A percentile compares a stretch with the other conserved stretches of the same genome.
Conservation (phyloP, 2,888 invertebrate genomes). For the Cephonodes hylas region DNA sequence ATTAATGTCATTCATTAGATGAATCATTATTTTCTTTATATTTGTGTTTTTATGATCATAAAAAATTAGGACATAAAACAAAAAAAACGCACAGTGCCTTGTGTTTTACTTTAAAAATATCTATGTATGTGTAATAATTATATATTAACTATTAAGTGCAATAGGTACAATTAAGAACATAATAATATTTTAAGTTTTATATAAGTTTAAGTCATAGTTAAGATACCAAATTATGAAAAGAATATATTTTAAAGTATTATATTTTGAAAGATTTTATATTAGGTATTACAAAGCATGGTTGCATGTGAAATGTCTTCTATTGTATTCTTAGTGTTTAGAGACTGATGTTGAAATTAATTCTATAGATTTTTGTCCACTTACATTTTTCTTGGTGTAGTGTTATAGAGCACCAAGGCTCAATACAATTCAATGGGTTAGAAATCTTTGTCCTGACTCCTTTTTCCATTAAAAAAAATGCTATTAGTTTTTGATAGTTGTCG, state of each 20-base stretch:
- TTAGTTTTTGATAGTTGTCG: too few species aligned
- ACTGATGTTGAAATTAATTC: slow-evolving; percentile 3
- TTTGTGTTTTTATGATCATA: not conserved
- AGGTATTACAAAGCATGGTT: slow-evolving; percentile 11
- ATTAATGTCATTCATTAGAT: too few species aligned
- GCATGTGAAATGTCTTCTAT: slow-evolving; percentile 9
- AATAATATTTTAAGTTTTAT: slow-evolving; percentile 36
- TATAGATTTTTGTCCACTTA: not conserved
- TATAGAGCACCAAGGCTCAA: not conserved
- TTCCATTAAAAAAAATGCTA: not conserved
- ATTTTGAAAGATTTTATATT: slow-evolving; percentile 6
- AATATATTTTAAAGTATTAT: slow-evolving; percentile 13
- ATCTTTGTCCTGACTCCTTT: not conserved
- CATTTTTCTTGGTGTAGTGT: not conserved
- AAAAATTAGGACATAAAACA: not conserved
- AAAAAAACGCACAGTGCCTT: slow-evolving; percentile 21
- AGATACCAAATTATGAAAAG: slow-evolving; percentile 15
- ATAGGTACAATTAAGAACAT: slow-evolving; percentile 69
- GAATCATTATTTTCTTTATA: not conserved
- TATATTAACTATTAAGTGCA: slow-evolving; percentile 43
- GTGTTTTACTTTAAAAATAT: not conserved
- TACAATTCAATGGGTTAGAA: not conserved
- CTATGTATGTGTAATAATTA: slow-evolving; percentile 1
- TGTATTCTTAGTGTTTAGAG: slow-evolving; percentile 3
- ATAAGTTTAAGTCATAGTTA: slow-evolving; percentile 9